These are phyloP conservation scores for Melitaea cinxia DNA, from an alignment of 1,140 invertebrate genomes.

Conservation along the genomic window DNA sequence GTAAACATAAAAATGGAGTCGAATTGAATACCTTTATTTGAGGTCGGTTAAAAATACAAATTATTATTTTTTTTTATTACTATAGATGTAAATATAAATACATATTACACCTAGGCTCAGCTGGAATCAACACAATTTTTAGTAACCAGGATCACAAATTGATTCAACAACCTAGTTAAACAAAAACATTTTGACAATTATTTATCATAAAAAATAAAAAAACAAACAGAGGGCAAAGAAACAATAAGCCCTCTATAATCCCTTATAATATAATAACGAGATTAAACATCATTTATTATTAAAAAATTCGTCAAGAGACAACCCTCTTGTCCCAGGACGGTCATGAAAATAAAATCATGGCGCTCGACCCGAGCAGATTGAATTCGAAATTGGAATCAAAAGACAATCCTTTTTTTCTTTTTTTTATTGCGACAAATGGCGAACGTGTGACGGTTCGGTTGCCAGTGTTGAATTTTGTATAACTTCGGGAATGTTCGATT, in stretches of 20 bases:
- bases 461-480: slow-evolving; percentile 69
- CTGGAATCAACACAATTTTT: too few relatives aligned
- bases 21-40: too few relatives aligned
- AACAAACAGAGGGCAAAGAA: slow-evolving; percentile 30
- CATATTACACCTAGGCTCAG: too few relatives aligned
- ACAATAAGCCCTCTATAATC: slow-evolving; percentile 29
- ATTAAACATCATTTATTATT: slow-evolving; percentile 70
- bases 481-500: slow-evolving; percentile 20
- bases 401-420: slow-evolving; percentile 73
- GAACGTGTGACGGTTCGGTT: slow-evolving; percentile 54
- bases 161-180: not conserved
- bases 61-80: too few relatives aligned
- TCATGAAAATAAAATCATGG: slow-evolving; percentile 81
- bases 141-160: not conserved
- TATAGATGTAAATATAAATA: too few relatives aligned
- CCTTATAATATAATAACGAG: slow-evolving; percentile 33
- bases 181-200: not conserved
- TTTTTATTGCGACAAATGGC: slow-evolving; percentile 73
- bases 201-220: not conserved
- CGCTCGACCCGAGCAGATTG: slow-evolving; percentile 70
- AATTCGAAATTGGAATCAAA: slow-evolving; percentile 79
- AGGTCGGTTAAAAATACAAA: too few relatives aligned
- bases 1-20: too few relatives aligned
- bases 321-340: slow-evolving; percentile 60
- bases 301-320: slow-evolving; percentile 55